These are phyloP conservation scores for Ellobium chinense DNA, from an alignment of 2,888 invertebrate genomes.

Conservation along the genomic window DNA sequence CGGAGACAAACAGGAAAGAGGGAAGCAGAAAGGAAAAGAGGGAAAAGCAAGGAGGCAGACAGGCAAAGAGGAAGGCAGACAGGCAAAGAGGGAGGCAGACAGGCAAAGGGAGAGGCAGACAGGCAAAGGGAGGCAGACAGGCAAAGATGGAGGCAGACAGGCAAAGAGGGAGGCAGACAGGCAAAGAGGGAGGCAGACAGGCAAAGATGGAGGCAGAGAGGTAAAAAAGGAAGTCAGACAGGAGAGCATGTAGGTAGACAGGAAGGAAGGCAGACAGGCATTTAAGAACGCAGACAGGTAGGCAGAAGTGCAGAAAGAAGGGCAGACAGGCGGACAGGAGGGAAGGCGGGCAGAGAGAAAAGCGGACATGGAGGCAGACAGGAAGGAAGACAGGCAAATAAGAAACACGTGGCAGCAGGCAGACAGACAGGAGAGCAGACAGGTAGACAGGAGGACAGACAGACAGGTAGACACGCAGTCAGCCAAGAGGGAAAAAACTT, in stretches of 20 bases:
- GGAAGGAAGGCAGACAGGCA: neutral
- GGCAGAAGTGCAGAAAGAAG: neutral
- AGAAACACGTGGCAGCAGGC: neutral
- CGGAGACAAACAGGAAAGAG: neutral
- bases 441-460: constrained; percentile 2
- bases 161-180: neutral
- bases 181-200: neutral
- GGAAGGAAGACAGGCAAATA: constrained; percentile 1
- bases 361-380: neutral
- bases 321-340: constrained; percentile 9
- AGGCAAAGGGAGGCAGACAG: neutral
- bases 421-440: neutral
- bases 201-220: neutral
- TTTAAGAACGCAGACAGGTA: neutral
- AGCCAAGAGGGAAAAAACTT: neutral
- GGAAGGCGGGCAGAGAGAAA: constrained; percentile 11
- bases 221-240: constrained; percentile 16
- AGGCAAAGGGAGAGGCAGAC: neutral
- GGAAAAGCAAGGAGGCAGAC: neutral
- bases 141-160: neutral
- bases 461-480: constrained; percentile 9
- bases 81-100: constrained; percentile 16
- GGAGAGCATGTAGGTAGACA: neutral
- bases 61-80: neutral
- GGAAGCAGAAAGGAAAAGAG: neutral